A percentile compares a stretch with the other conserved stretches of the same genome.
phyloP scores from a whole-genome alignment of 1,140 invertebrate genomes.

The Proales similis region DNA sequence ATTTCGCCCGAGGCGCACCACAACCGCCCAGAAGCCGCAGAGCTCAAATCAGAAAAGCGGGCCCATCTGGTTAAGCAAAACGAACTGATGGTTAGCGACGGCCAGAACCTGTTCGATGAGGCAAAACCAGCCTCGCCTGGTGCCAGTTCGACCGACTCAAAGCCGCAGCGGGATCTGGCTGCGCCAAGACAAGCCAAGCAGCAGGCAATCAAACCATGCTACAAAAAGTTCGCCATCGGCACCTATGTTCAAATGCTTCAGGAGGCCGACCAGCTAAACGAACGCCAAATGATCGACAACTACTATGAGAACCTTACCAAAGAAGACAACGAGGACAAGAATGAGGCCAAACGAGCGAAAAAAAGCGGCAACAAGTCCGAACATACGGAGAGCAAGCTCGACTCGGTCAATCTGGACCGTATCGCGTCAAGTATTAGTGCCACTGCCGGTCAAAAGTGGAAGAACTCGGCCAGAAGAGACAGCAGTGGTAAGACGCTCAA shows the following conservation, averaged over 20 bases:
- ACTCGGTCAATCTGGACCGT: conserved; percentile 11
- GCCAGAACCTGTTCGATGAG: conserved; percentile 8
- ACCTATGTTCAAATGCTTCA: conserved; percentile 33
- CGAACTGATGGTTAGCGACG: too few species aligned
- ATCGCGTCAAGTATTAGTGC: conserved; percentile 3
- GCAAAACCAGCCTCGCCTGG: not conserved
- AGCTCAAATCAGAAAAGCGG: too few species aligned
- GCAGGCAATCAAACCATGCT: not conserved
- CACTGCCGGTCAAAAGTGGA: conserved; percentile 15
- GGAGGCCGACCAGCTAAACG: not conserved
- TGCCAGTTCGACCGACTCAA: too few species aligned
- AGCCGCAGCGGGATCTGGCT: not conserved
- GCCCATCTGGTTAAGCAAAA: too few species aligned
- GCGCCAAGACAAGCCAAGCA: not conserved
- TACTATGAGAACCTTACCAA: conserved; percentile 7
- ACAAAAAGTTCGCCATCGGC: conserved; percentile 35
- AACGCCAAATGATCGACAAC: conserved; percentile 1
- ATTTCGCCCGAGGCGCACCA: not conserved
- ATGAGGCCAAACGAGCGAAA: not conserved
- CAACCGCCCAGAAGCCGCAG: too few species aligned
- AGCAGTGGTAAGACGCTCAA: too few species aligned
- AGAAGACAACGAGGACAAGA: not conserved
- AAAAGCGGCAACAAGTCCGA: not conserved
- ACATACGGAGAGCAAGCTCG: conserved; percentile 1
- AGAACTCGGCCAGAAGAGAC: conserved; percentile 6